A percentile compares a stretch with the other conserved stretches of the same genome.
These are phyloP conservation scores for Phocides pigmalion DNA, from an alignment of 1,140 invertebrate species.

Conservation along the genomic window DNA sequence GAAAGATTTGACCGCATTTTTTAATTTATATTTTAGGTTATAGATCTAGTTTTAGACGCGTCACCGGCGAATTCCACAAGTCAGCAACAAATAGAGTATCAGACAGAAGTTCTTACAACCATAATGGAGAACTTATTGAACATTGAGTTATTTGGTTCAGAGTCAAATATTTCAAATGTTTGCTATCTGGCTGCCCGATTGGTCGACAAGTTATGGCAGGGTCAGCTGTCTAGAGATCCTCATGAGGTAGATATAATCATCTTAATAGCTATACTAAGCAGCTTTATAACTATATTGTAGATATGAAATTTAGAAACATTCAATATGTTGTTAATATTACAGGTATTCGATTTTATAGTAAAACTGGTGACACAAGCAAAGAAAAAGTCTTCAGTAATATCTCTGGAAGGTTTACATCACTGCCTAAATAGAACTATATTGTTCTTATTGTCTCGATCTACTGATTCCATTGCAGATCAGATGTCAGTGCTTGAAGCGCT, in stretches of 20 bases:
- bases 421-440: constrained; percentile 97
- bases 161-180: constrained; percentile 94
- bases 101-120: constrained; percentile 95
- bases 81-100: constrained; percentile 93
- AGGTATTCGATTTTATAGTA: constrained; percentile 96
- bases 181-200: constrained; percentile 96
- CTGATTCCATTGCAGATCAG: constrained; percentile 94
- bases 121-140: constrained; percentile 97
- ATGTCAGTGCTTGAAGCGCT: constrained; percentile 96
- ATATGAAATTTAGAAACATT: too few species aligned
- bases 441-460: constrained; percentile 95
- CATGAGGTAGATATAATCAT: constrained; percentile 87
- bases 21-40: constrained; percentile 82
- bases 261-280: too few species aligned
- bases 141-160: constrained; percentile 93
- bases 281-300: too few species aligned
- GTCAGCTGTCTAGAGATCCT: constrained; percentile 93
- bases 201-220: constrained; percentile 99
- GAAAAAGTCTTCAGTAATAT: constrained; percentile 89
- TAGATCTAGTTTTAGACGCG: constrained; percentile 95
- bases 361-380: constrained; percentile 96
- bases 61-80: constrained; percentile 92
- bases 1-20: not conserved
- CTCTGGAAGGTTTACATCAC: constrained; percentile 94
- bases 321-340: not conserved